Base-by-base conservation (phyloP, 1,140 invertebrate genomes). In the Drosophila baimaii region DNA sequence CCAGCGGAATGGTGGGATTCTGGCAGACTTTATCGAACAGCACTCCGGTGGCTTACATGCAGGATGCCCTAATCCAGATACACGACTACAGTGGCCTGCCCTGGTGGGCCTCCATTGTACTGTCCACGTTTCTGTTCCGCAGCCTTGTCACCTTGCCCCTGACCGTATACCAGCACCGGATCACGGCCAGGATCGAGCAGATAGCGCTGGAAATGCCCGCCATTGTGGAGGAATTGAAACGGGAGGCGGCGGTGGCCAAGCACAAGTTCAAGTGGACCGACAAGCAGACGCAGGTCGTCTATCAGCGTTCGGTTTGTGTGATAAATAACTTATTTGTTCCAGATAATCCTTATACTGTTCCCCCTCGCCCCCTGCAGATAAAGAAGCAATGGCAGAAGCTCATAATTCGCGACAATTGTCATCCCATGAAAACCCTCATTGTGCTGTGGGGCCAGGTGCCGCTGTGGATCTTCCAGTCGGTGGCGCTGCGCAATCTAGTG, bases 381-480 rank as follows among this genome's bases (percentile, higher is more conserved):
- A 95, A 95, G 73, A 95, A 95, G 74, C 94, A 97, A 88, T 96
- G 95, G 94, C 94, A 94, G 56, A 93, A 95, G 23, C 92, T 98
- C 47, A 94, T 98, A 58, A 93, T 95, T 7, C 93, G 95, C 76
- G 95, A 98, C 47, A 98, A 98, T 92, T 98, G 97, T 86, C 97
- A 98, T 93, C 97, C 97, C n/a, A 93, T 95, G 47, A 98, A 98
- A 93, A 94, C 94, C 9, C 92, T 93, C 46, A 90, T 97, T 35
- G 90, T 97, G 0, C 78, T 96, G 37, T 95, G 95, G 93, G 93
- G 97, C 58, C 97, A 98, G 94, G 93, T 98, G 69, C 97, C 97
- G 3, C 85, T 97, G 75, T 98, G 97, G 97, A 93, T 98, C 41
- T 95, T 94, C 77, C 94, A 97, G 74, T 97, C 97, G 19, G 93